phyloP scores from a whole-genome alignment of 2,797 vertebrate species.

The Platyrinchus mystaceus region DNA sequence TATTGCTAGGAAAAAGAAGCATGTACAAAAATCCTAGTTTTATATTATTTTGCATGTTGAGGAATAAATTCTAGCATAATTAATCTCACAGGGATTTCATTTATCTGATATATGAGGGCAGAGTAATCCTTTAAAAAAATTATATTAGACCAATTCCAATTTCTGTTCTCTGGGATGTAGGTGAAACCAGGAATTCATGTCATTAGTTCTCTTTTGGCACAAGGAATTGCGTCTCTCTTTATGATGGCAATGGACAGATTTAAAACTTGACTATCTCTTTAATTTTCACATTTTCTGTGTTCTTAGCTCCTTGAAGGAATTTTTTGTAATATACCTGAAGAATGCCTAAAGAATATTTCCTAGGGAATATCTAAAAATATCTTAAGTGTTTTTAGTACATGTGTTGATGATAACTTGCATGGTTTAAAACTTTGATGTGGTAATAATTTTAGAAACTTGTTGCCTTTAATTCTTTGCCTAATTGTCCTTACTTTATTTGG shows the following conservation, averaged over 20 bases:
- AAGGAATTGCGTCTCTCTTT: neutral
- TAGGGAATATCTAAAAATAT: neutral
- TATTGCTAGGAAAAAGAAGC: neutral
- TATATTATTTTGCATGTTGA: neutral
- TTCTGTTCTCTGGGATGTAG: neutral
- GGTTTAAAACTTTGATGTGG: neutral
- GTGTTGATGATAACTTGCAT: neutral
- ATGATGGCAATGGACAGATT: neutral
- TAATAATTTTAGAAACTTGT: neutral
- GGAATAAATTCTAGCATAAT: neutral
- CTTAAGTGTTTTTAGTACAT: neutral
- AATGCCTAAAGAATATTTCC: neutral
- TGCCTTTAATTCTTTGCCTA: neutral
- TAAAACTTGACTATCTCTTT: neutral
- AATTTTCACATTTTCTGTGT: neutral
- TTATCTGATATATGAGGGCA: neutral
- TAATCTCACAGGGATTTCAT: neutral
- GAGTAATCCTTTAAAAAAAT: neutral
- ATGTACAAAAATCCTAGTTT: neutral
- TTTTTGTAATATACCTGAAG: neutral
- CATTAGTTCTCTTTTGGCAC: neutral
- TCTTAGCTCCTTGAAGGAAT: neutral
- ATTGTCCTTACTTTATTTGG: neutral
- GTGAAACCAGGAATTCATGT: neutral
- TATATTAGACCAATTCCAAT: neutral